Conservation (phyloP, 2,113 vertebrate species). For the Esox niger region DNA sequence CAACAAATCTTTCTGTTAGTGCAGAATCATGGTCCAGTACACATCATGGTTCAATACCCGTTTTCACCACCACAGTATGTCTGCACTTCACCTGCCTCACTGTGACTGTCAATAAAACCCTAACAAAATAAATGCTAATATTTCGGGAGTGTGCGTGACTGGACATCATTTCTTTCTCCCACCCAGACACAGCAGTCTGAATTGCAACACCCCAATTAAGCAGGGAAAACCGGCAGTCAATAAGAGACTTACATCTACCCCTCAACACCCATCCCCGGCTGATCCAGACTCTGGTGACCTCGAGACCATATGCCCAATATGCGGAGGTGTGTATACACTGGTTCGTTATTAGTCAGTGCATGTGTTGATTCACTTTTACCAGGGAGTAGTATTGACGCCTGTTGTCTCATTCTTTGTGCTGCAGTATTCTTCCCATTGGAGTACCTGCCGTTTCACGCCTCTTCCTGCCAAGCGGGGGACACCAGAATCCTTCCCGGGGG, state of each 20-base stretch:
- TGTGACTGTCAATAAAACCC: no score
- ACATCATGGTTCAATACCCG: neutral
- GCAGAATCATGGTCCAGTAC: no score
- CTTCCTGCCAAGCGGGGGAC: constrained; percentile 63
- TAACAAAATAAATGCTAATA: no score
- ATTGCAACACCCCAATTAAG: neutral
- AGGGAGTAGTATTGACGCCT: neutral
- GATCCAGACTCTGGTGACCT: neutral
- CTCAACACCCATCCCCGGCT: neutral
- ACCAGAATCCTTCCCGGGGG: constrained; percentile 17
- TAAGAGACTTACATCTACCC: neutral
- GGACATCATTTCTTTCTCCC: no score
- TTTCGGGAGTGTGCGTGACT: no score
- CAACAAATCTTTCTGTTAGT: no score
- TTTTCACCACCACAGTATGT: neutral
- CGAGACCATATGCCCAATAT: constrained; percentile 70
- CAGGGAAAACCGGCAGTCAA: neutral
- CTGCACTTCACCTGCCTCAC: neutral
- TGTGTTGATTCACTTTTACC: no score
- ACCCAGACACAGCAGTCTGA: constrained; percentile 7
- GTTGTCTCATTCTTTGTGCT: neutral
- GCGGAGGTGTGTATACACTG: constrained; percentile 59
- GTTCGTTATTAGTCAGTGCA: neutral
- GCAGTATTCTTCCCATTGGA: constrained; percentile 61
- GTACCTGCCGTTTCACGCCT: constrained; percentile 59